Conservation (phyloP, 2,797 vertebrate species). For the Pipistrellus pygmaeus region DNA sequence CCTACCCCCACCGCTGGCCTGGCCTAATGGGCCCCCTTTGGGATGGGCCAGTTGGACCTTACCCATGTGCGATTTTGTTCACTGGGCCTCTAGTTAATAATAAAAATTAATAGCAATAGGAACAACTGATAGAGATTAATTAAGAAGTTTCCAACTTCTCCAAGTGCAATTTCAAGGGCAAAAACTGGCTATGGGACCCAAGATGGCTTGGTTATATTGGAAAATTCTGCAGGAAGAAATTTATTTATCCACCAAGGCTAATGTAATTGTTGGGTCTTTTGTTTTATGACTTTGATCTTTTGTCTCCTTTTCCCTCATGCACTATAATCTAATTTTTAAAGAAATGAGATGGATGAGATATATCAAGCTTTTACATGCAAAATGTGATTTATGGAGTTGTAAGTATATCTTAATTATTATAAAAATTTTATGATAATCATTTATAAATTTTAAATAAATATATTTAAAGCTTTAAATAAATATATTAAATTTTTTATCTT, state of each 20-base stretch:
- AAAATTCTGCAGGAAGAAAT: slow-evolving; percentile 68
- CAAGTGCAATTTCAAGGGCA: slow-evolving; percentile 13
- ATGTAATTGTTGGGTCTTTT: background rate
- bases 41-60: no score
- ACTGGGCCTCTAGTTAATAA: background rate
- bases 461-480: background rate
- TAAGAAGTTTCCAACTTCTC: background rate
- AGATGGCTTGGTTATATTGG: slow-evolving; percentile 52
- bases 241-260: background rate
- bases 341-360: slow-evolving; percentile 50
- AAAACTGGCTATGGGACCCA: background rate
- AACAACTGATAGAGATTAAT: background rate
- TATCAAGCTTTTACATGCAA: slow-evolving; percentile 30
- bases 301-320: slow-evolving; percentile 38
- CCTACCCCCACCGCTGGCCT: no score
- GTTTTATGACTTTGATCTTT: slow-evolving; percentile 37
- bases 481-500: background rate
- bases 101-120: background rate
- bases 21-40: no score
- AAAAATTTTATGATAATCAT: slow-evolving; percentile 15
- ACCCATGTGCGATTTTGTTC: no score
- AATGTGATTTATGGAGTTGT: background rate
- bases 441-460: slow-evolving; percentile 41
- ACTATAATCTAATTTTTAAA: slow-evolving; percentile 21
- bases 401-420: slow-evolving; percentile 39